phyloP scores from a whole-genome alignment of 2,888 invertebrate species.

The Monopis laevigella region DNA sequence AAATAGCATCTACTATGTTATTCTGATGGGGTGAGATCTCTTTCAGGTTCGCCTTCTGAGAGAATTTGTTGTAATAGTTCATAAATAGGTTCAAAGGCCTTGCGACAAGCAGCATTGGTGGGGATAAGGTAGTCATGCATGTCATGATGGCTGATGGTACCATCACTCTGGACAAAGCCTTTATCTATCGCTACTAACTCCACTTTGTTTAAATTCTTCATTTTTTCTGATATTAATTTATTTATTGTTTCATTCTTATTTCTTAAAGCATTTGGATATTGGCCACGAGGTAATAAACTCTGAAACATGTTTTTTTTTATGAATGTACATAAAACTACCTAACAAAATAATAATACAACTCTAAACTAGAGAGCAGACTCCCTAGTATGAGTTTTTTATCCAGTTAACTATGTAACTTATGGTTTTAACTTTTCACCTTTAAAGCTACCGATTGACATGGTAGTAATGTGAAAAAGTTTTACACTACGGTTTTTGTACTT shows the following conservation, averaged over 20 bases:
- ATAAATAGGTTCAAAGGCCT: conserved; percentile 86
- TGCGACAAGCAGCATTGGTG: conserved; percentile 86
- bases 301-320: too few relatives aligned
- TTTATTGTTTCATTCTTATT: conserved; percentile 83
- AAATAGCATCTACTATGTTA: conserved; percentile 31
- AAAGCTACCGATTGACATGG: neutral
- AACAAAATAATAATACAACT: too few relatives aligned
- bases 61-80: conserved; percentile 82
- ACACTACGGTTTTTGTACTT: too few relatives aligned
- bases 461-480: too few relatives aligned
- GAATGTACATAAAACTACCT: too few relatives aligned
- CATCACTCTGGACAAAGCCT: conserved; percentile 80
- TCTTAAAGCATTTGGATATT: conserved; percentile 82
- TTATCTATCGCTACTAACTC: conserved; percentile 84
- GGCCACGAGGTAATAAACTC: conserved; percentile 90
- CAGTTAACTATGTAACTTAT: too few relatives aligned
- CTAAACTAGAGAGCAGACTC: too few relatives aligned
- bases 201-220: conserved; percentile 71
- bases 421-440: conserved; percentile 9
- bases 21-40: conserved; percentile 78
- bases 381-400: too few relatives aligned
- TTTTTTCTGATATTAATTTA: conserved; percentile 72
- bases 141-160: conserved; percentile 86
- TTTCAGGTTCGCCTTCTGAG: conserved; percentile 78
- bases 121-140: conserved; percentile 93